A percentile compares a stretch with the other conserved stretches of the same genome.
phyloP scores from a whole-genome alignment of 2,113 vertebrate genomes.

The Danio rerio region GRCz12tu NC_133189.1:28350001-28350500 shows the following conservation, averaged over 20 bases:
- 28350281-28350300: slow-evolving; percentile 23
- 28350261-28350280: slow-evolving; percentile 1
- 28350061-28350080: slow-evolving; percentile 59
- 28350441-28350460: slow-evolving; percentile 4
- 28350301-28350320: slow-evolving; percentile 20
- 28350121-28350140: slow-evolving; percentile 71
- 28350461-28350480: slow-evolving; percentile 27
- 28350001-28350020: slow-evolving; percentile 80
- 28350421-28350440: slow-evolving; percentile 5
- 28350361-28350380: slow-evolving; percentile 11
- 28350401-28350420: not conserved
- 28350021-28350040: slow-evolving; percentile 89
- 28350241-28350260: slow-evolving; percentile 55
- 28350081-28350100: slow-evolving; percentile 59
- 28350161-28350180: slow-evolving; percentile 80
- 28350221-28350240: slow-evolving; percentile 74
- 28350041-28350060: slow-evolving; percentile 76
- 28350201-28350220: slow-evolving; percentile 80
- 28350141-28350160: slow-evolving; percentile 71
- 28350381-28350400: slow-evolving; percentile 12
- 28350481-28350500: slow-evolving; percentile 38
- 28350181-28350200: slow-evolving; percentile 72
- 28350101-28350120: slow-evolving; percentile 59
- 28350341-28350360: slow-evolving; percentile 27
- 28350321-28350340: not conserved